Conservation (phyloP, 2,888 invertebrate genomes). For the Blastobasis adustella region DNA sequence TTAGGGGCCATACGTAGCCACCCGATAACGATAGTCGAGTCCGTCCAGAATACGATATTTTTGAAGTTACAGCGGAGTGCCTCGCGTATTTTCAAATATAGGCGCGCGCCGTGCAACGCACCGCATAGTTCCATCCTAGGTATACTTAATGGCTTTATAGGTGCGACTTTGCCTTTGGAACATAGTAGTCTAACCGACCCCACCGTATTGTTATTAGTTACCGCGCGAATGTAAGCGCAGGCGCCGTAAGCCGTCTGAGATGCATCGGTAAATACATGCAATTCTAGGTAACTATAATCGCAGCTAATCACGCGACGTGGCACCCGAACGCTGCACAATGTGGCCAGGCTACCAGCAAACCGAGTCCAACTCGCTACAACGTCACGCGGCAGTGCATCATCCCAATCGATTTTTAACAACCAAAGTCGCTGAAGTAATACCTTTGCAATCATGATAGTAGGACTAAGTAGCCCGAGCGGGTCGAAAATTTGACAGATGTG, state of each 20-base stretch:
- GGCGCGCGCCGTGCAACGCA: constrained; percentile 13
- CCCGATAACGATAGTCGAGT: constrained; percentile 10
- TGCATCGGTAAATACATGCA: constrained; percentile 18
- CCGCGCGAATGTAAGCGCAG: constrained; percentile 15
- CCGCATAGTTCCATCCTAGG: constrained; percentile 18
- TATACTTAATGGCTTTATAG: constrained; percentile 13
- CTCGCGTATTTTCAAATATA: constrained; percentile 6
- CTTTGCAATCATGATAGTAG: constrained; percentile 9
- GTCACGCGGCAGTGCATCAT: constrained; percentile 1
- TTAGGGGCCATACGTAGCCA: constrained; percentile 7
- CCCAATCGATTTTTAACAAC: constrained; percentile 10
- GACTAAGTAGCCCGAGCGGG: constrained; percentile 11
- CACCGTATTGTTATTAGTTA: background rate
- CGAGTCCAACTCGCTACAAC: background rate
- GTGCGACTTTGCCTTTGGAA: constrained; percentile 17
- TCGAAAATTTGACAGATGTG: constrained; percentile 11
- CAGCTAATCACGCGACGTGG: constrained; percentile 9
- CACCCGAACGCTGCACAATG: background rate
- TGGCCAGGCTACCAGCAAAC: background rate
- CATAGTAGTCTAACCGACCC: constrained; percentile 9
- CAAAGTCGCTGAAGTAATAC: constrained; percentile 12
- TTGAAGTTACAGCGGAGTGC: constrained; percentile 1
- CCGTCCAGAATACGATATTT: constrained; percentile 8
- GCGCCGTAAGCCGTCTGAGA: constrained; percentile 13
- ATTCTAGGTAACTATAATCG: constrained; percentile 1